Conservation (phyloP, 2,113 vertebrate genomes). For the Mus spicilegus region DNA sequence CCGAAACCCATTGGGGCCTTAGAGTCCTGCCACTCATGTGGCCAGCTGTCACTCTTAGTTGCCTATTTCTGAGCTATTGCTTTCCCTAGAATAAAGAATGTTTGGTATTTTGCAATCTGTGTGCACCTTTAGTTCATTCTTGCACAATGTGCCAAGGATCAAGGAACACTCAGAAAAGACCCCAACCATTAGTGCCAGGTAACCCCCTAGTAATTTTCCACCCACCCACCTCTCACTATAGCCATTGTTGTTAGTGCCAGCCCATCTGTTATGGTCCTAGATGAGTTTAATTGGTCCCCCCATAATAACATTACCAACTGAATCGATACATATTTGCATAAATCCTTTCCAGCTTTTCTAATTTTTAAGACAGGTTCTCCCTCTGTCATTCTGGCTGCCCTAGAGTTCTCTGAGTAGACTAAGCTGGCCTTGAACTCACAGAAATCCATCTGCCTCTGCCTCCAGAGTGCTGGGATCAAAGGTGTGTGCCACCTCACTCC, state of each 20-base stretch:
- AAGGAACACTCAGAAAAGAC: neutral
- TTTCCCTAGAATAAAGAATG: neutral
- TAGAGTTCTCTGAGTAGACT: neutral
- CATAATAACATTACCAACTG: neutral
- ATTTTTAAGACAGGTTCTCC: neutral
- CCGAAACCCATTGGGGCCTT: neutral
- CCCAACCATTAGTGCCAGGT: neutral
- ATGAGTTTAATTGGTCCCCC: neutral
- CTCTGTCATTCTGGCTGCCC: neutral
- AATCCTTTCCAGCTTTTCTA: neutral
- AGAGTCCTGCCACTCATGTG: neutral
- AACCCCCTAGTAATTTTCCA: neutral
- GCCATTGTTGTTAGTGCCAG: neutral
- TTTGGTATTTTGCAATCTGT: too few relatives aligned
- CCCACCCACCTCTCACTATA: neutral
- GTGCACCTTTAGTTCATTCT: neutral
- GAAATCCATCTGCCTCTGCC: neutral
- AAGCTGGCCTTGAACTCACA: neutral
- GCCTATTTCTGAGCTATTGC: neutral
- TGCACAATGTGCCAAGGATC: neutral
- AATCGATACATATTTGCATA: neutral
- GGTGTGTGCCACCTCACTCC: neutral
- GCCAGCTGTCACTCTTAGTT: neutral
- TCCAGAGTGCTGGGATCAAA: neutral
- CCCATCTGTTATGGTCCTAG: neutral